Evolutionary conservation across 2,888 invertebrate species (phyloP), one percentile per base, ranked within the genome.

Genomic region (Hyppa rectilinea): DNA sequence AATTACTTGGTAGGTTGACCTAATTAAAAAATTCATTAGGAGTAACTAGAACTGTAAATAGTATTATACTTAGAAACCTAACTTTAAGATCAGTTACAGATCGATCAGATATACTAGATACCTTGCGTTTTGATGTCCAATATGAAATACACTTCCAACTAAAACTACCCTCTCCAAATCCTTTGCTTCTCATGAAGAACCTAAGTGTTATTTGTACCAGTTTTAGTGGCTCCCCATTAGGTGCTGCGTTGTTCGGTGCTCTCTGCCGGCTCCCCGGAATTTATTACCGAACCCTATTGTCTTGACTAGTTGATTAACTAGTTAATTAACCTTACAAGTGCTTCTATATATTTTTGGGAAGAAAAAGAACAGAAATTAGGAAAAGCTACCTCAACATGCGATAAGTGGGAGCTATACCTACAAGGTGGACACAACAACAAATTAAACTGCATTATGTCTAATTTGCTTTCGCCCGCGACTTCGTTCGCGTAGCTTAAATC

Each of bases 161-260:
- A 23, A 40, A 76, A 47, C 49, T 76, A 40, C 74, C 87, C 10
- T 59, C 82, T 85, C 86, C 76, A 71, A 55, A 26, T 23, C 9
- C 29, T 53, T 31, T 58, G n/a, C 20, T 56, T 20, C n/a, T 36
- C 60, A 26, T 61, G 49, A 20, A 36, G 26, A 23, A 49, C 36
- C 34, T 68, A 71, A 83, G 76, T 66, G 81, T 81, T 77, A 86
- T 87, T 87, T 80, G 85, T 83, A 84, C 79, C 78, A 81, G 83
- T 87, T 88, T 85, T 83, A 88, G 82, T 87, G 82, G 74, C 59
- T 59, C 10, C 45, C 83, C 84, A 81, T 87, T 88, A 87, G 66
- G 81, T 82, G 81, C n/a, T 50, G 26, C 56, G 70, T 43, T 53
- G 70, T 71, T 72, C 38, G 52, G 47, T 55, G 56, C 58, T 53